A percentile compares a stretch with the other conserved stretches of the same genome.
phyloP scores from a whole-genome alignment of 2,797 vertebrate genomes.

The Miichthys miiuy region DNA sequence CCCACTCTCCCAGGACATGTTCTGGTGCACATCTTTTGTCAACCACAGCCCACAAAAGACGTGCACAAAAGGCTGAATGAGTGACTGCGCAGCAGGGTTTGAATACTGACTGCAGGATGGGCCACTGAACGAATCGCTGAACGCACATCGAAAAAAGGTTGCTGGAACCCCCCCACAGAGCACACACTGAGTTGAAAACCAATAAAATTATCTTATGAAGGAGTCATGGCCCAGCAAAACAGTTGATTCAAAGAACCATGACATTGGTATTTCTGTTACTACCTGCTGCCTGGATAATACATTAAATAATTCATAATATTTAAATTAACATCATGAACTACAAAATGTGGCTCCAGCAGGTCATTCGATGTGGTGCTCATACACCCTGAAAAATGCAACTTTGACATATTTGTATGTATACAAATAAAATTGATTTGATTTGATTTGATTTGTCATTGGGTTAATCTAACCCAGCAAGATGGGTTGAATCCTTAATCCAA shows the following conservation, averaged over 20 bases:
- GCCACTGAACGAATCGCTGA: conserved; percentile 46
- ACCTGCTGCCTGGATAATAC: conserved; percentile 4
- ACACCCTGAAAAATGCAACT: too few relatives aligned
- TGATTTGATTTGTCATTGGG: too few relatives aligned
- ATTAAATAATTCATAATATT: not conserved
- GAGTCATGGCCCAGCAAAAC: conserved; percentile 5
- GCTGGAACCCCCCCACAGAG: conserved; percentile 15
- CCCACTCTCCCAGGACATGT: conserved; percentile 55
- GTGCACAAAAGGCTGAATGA: conserved; percentile 61
- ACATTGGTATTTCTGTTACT: not conserved
- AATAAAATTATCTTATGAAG: conserved; percentile 40
- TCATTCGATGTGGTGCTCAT: not conserved
- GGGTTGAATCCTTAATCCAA: too few relatives aligned
- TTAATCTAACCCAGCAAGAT: too few relatives aligned
- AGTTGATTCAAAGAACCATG: conserved; percentile 34
- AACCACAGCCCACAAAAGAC: conserved; percentile 43
- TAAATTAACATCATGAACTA: not conserved
- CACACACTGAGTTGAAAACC: conserved; percentile 32
- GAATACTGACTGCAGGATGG: conserved; percentile 51
- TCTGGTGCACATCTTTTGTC: conserved; percentile 64
- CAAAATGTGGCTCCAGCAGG: not conserved
- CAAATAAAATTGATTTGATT: too few relatives aligned
- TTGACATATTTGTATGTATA: too few relatives aligned
- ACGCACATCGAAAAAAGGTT: conserved; percentile 22
- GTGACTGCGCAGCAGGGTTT: conserved; percentile 41